phyloP scores from a whole-genome alignment of 1,140 invertebrate species.

The Teleopsis dalmanni region DNA sequence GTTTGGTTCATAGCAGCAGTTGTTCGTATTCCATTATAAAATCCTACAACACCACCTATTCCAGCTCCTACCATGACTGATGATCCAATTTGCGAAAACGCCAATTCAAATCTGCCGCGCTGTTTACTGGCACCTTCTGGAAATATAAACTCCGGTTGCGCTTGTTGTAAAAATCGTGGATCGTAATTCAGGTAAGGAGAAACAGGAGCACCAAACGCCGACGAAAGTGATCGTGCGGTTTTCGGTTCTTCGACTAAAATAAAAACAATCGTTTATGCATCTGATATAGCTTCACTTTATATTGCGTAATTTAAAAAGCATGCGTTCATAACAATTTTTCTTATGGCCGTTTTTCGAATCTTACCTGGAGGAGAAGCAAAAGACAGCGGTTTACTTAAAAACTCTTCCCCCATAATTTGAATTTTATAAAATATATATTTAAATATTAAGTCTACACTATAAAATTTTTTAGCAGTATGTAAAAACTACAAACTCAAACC shows the following conservation, averaged over 20 bases:
- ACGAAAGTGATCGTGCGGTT: conserved; percentile 18
- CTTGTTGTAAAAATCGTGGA: conserved; percentile 69
- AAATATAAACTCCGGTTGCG: conserved; percentile 88
- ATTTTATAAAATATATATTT: no score
- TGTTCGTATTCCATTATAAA: conserved; percentile 79
- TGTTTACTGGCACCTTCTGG: conserved; percentile 75
- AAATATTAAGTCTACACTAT: no score
- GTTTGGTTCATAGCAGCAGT: conserved; percentile 76
- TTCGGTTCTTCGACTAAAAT: conserved; percentile 20
- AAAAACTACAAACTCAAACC: no score
- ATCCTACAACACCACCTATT: conserved; percentile 73
- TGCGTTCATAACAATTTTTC: background rate
- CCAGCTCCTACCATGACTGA: conserved; percentile 75
- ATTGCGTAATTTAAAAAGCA: conserved; percentile 29
- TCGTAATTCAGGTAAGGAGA: conserved; percentile 92
- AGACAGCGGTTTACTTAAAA: conserved; percentile 39
- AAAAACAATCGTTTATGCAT: background rate
- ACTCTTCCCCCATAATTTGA: conserved; percentile 43
- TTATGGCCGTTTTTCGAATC: background rate
- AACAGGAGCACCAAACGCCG: conserved; percentile 47
- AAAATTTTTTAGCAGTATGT: no score
- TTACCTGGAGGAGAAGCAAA: conserved; percentile 32
- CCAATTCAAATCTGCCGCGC: conserved; percentile 77
- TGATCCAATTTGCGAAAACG: conserved; percentile 88
- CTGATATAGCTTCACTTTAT: background rate